These are phyloP conservation scores for Ellobium chinense DNA, from an alignment of 2,888 invertebrate genomes.

Conservation along the genomic window DNA sequence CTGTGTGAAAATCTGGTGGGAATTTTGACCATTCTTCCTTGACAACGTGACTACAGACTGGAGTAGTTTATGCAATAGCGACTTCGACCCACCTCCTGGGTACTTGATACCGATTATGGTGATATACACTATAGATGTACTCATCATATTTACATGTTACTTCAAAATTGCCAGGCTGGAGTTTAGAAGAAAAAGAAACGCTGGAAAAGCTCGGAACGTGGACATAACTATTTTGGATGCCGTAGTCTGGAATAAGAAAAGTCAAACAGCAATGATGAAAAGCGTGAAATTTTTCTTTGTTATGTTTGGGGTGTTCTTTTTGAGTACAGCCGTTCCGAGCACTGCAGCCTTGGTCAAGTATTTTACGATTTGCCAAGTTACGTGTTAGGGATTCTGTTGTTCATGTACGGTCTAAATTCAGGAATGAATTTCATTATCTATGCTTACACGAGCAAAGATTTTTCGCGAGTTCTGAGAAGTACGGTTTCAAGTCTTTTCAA, in stretches of 20 bases:
- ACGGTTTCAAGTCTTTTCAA: too few species aligned
- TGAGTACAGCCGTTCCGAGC: not conserved
- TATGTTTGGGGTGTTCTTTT: not conserved
- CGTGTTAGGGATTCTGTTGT: not conserved
- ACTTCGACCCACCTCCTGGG: too few species aligned
- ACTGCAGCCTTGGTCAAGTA: not conserved
- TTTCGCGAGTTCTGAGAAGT: not conserved
- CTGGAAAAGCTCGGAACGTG: not conserved
- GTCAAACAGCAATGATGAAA: not conserved
- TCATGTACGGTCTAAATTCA: not conserved
- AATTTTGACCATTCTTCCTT: too few species aligned
- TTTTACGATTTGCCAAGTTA: too few species aligned
- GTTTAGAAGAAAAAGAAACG: not conserved
- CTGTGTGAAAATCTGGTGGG: too few species aligned
- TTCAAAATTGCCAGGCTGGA: conserved; percentile 5
- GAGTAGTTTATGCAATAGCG: too few species aligned
- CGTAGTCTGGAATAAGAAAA: not conserved
- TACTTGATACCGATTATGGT: too few species aligned
- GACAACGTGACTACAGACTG: too few species aligned
- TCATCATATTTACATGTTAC: not conserved
- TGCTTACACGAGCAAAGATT: not conserved
- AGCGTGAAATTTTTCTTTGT: not conserved
- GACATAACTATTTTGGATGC: not conserved
- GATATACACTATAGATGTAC: too few species aligned
- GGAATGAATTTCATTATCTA: not conserved